These are phyloP conservation scores for Chauna torquata DNA, from an alignment of 2,113 vertebrate genomes.

Conservation along the genomic window DNA sequence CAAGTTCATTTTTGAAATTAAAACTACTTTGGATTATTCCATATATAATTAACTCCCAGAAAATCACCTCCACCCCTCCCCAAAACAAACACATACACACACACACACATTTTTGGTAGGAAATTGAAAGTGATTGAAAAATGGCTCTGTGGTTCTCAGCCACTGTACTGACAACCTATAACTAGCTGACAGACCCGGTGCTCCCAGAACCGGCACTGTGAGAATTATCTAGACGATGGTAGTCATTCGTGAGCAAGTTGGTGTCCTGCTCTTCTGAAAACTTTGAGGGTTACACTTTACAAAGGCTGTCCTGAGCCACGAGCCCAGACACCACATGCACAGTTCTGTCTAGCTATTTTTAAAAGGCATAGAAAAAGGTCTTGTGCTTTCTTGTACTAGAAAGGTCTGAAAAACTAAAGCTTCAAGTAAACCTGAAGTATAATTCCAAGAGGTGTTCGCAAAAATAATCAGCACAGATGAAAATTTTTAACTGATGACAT, in stretches of 20 bases:
- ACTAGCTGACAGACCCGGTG: background rate
- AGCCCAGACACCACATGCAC: accelerated
- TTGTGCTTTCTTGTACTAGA: background rate
- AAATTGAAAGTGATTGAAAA: background rate
- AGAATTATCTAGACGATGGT: background rate
- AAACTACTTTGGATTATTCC: background rate
- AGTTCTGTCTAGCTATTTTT: background rate
- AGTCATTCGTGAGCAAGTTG: background rate
- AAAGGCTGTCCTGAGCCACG: background rate
- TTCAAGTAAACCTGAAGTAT: background rate
- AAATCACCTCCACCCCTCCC: background rate
- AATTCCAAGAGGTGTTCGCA: background rate
- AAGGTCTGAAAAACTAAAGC: background rate
- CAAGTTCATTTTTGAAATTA: background rate
- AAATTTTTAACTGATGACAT: background rate
- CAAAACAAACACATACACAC: too few relatives aligned
- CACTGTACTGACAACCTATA: background rate
- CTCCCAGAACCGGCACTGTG: background rate
- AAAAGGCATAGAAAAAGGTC: too few relatives aligned
- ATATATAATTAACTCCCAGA: accelerated
- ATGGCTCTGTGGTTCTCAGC: background rate
- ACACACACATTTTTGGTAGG: too few relatives aligned
- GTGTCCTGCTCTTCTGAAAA: background rate
- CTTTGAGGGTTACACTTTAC: background rate
- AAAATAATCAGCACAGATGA: background rate